Evolutionary conservation across 2,113 vertebrate species (phyloP).

Genomic region (Paraplagusia blochii): DNA sequence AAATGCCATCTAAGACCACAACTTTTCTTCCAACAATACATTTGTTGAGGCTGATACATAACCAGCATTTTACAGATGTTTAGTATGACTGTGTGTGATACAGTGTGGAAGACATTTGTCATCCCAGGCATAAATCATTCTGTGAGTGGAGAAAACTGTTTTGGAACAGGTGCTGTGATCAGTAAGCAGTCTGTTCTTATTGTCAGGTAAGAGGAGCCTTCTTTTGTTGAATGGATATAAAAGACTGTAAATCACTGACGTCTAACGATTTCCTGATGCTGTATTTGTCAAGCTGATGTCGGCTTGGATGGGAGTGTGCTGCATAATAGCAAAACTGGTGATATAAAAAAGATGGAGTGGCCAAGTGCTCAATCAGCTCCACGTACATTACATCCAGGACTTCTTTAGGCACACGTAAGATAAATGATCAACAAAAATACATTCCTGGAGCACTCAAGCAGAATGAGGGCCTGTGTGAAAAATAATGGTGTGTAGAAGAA

Average conservation of each 20-base stretch:
- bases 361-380: background rate
- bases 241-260: background rate
- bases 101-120: constrained; percentile 1
- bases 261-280: background rate
- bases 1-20: background rate
- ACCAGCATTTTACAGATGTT: background rate
- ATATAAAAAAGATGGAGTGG: background rate
- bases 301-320: background rate
- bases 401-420: background rate
- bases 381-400: background rate
- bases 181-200: background rate
- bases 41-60: background rate
- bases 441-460: constrained; percentile 1
- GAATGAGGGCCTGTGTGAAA: background rate
- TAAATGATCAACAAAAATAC: background rate
- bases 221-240: background rate
- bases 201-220: background rate
- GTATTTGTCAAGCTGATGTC: background rate
- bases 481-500: background rate
- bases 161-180: constrained; percentile 9
- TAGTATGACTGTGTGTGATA: background rate
- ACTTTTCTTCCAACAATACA: background rate
- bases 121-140: too few relatives aligned
- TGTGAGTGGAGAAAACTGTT: background rate
- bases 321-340: background rate